These are phyloP conservation scores for Periophthalmus modestus DNA, from an alignment of 2,113 vertebrate genomes.

Conservation along the genomic window DNA sequence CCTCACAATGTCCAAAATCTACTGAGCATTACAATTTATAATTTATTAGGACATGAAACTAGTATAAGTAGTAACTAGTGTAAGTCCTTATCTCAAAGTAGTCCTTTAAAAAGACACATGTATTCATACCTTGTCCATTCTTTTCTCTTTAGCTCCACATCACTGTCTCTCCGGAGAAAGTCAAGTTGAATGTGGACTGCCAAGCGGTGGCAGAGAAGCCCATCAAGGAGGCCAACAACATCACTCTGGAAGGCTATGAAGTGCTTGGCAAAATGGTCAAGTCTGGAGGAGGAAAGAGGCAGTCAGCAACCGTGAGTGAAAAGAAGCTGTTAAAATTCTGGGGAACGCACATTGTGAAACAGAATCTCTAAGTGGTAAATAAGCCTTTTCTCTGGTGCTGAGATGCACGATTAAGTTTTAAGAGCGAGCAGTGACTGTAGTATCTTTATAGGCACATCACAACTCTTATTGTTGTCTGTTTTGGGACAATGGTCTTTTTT, in stretches of 20 bases:
- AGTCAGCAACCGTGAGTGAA: constrained; percentile 89
- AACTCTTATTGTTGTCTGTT: constrained; percentile 33
- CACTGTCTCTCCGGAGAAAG: constrained; percentile 86
- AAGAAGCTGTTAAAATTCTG: constrained; percentile 16
- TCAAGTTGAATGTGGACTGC: constrained; percentile 94
- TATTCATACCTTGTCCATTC: constrained; percentile 17
- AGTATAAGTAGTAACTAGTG: too few relatives aligned
- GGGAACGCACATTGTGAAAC: constrained; percentile 31
- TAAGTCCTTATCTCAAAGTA: not conserved
- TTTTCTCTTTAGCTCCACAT: constrained; percentile 87
- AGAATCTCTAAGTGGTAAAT: constrained; percentile 21
- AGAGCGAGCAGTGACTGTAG: constrained; percentile 22
- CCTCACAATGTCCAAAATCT: not conserved
- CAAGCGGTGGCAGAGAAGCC: constrained; percentile 91
- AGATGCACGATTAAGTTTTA: constrained; percentile 32
- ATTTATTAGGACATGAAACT: not conserved
- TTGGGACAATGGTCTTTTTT: constrained; percentile 38
- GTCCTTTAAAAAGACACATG: constrained; percentile 24
- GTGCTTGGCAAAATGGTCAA: constrained; percentile 90
- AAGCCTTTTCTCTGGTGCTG: constrained; percentile 27
- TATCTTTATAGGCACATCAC: constrained; percentile 13
- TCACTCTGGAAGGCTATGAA: constrained; percentile 91
- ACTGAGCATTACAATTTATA: not conserved
- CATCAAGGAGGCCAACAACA: constrained; percentile 91
- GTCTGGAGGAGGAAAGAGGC: constrained; percentile 79